Conservation (phyloP, 2,888 invertebrate genomes). For the Merodon equestris region DNA sequence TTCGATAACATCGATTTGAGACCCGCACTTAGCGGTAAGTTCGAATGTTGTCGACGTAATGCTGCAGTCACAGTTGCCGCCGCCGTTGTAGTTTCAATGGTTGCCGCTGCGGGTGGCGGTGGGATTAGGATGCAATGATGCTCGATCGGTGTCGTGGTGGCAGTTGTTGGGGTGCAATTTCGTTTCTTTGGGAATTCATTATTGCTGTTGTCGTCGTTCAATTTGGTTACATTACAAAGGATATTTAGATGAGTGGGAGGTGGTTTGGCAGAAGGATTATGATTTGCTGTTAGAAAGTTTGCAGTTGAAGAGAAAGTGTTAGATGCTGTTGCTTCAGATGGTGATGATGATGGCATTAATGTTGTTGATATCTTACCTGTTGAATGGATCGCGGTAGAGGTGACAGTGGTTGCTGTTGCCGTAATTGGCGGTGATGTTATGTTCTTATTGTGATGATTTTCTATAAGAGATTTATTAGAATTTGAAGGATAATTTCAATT, state of each 20-base stretch:
- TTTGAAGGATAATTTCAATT: constrained; percentile 45
- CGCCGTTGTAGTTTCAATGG: constrained; percentile 29
- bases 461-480: constrained; percentile 61
- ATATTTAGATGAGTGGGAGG: constrained; percentile 16
- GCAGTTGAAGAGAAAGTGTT: constrained; percentile 51
- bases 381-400: constrained; percentile 21
- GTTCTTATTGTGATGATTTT: constrained; percentile 53
- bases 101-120: constrained; percentile 28
- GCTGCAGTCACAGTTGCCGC: constrained; percentile 39
- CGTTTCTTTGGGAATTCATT: constrained; percentile 35
- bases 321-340: constrained; percentile 48
- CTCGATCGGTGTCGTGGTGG: constrained; percentile 48
- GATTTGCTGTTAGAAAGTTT: constrained; percentile 58
- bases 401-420: constrained; percentile 16
- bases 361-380: constrained; percentile 59
- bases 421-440: constrained; percentile 40
- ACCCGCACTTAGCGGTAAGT: constrained; percentile 69
- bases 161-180: constrained; percentile 54
- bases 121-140: constrained; percentile 40
- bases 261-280: constrained; percentile 33
- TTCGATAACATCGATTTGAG: constrained; percentile 70
- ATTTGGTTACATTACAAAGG: constrained; percentile 44
- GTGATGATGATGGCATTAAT: constrained; percentile 55
- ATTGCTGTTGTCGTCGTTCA: constrained; percentile 36
- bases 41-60: constrained; percentile 66